Evolutionary conservation across 2,888 invertebrate genomes (phyloP), one percentile per base, ranked within the genome.

Genomic region (Eupithecia tripunctaria): DNA sequence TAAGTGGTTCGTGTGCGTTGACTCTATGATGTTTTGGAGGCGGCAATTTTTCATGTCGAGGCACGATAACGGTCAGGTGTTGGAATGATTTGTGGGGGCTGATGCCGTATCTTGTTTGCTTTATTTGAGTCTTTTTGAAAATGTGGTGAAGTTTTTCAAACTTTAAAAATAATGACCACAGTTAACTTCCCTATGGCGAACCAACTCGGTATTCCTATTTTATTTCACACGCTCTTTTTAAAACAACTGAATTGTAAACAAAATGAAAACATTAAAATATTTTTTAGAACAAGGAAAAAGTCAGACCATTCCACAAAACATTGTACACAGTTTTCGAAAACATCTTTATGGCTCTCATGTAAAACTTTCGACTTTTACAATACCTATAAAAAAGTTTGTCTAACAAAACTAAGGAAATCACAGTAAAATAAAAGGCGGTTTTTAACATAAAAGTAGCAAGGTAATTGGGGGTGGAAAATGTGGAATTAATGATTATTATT

Each of bases 1-100:
- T 0, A 3, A 8, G 60, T 64, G 38, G 32, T 25, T 25, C 64
- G 64, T 64, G 36, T 64, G 64, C 15, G 64, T n/a, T 4, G 14
- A 60, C 18, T 8, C 29, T 85, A 87, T 89, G 87, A 86, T 87
- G 85, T 86, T 88, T 85, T 84, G 86, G 86, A 88, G 88, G 88
- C 86, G 86, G 91, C 87, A 89, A 94, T 93, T 94, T 94, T 94
- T 94, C 94, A 94, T 89, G 91, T 88, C 85, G 85, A 74, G 82
- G 82, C 83, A 85, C 94, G 93, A 93, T 94, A 94, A 90, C 87
- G 91, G 90, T 91, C 91, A 93, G 93, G 94, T 92, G 94, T 90
- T 90, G 86, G 88, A 92, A 92, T 94, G 93, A 94, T 94, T 94
- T 93, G 94, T 94, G 84, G 79, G 59, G 59, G 18, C 41, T 71